Evolutionary conservation across 2,797 vertebrate genomes (phyloP), one percentile per base, ranked within the genome.

Genomic region (Thaleichthys pacificus): DNA sequence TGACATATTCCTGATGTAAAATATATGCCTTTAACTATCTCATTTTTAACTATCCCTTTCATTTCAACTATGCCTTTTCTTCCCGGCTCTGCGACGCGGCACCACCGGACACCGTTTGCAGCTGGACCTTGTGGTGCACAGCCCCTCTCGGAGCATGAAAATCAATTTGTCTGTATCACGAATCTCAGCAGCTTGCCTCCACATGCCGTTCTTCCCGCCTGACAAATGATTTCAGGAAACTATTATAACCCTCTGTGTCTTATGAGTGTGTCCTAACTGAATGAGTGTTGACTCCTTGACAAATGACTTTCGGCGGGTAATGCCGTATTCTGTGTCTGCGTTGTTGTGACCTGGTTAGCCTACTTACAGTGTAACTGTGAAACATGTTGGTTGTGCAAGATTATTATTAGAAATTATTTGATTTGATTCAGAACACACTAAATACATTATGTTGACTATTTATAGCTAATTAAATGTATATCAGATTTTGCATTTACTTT

Each of bases 171-270:
- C 58, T 68, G 2, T 58, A 58, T 57, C 47, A 30, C 3, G 30
- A 47, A 47, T 71, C 56, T 68, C 74, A 60, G 19, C 30, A 35
- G 42, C 64, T 57, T 32, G 49, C 51, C 17, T 4, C 47, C 26
- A 24, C 56, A 57, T 49, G 63, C 28, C 22, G 12, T 15, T 32
- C 11, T 21, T 15, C 63, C 56, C 21, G 38, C 30, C 11, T 70
- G 64, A 73, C 56, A 73, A 66, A 73, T 66, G 28, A 49, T 51
- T 61, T 47, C 22, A 56, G 58, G 32, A 63, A 76, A 68, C 58
- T 7, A 62, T 32, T 69, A 70, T 32, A 9, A 21, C 47, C 67
- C 15, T 61, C 38, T 73, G 26, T 63, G 68, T 62, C 62, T 32
- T 72, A 35, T 42, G 42, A 47, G 26, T 51, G 71, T 77, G 19